Conservation (phyloP, 2,888 invertebrate species). For the Parnassius mnemosyne region DNA sequence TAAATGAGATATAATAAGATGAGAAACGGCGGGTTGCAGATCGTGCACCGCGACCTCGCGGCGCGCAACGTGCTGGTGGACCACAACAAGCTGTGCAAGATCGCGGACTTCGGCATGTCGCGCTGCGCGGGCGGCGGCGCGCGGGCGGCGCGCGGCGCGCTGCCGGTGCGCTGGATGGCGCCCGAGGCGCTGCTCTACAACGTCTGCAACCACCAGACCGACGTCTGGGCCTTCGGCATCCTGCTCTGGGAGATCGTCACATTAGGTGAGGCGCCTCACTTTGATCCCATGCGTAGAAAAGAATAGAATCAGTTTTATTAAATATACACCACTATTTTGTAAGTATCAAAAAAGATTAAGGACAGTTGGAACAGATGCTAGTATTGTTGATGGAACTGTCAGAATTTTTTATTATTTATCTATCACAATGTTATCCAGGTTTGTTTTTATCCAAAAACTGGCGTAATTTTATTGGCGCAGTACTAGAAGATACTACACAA, state of each 20-base stretch:
- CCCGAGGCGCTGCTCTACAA: conserved; percentile 90
- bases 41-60: conserved; percentile 91
- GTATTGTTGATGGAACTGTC: no score
- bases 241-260: conserved; percentile 94
- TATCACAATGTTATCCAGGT: no score
- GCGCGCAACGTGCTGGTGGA: conserved; percentile 91
- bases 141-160: conserved; percentile 77
- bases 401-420: no score
- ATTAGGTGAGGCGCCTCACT: conserved; percentile 76
- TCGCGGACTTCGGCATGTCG: conserved; percentile 94
- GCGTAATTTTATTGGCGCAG: no score
- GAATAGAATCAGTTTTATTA: no score
- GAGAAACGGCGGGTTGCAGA: conserved; percentile 71
- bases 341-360: no score
- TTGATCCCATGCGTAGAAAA: no score
- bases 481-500: no score
- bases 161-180: conserved; percentile 92
- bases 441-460: no score
- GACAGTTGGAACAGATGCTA: no score
- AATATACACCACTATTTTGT: no score
- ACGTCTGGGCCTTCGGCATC: conserved; percentile 94
- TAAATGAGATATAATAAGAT: no score
- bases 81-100: conserved; percentile 92
- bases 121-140: conserved; percentile 77
- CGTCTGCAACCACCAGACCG: conserved; percentile 89